These are phyloP conservation scores for Eilema griseolum DNA, from an alignment of 2,888 invertebrate species.

Conservation along the genomic window DNA sequence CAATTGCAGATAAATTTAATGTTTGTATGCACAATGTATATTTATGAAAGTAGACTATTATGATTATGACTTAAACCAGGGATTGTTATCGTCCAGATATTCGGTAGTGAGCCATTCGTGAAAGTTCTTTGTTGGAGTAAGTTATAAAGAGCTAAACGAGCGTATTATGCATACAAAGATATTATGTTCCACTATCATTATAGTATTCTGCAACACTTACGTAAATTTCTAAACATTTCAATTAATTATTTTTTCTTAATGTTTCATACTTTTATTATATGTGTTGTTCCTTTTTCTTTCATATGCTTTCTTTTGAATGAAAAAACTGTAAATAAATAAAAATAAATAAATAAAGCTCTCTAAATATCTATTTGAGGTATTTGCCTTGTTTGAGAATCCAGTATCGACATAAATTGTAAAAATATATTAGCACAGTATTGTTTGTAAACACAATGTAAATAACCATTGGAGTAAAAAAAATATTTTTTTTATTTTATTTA, in stretches of 20 bases:
- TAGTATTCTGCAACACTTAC: constrained; percentile 17
- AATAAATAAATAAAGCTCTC: background rate
- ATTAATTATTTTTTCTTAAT: constrained; percentile 8
- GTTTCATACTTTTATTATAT: background rate
- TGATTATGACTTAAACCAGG: background rate
- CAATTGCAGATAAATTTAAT: background rate
- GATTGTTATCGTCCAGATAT: constrained; percentile 4
- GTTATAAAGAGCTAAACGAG: constrained; percentile 13
- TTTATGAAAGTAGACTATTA: constrained; percentile 9
- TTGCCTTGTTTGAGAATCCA: too few species aligned
- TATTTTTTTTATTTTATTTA: too few species aligned
- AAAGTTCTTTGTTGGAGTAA: constrained; percentile 13
- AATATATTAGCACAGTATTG: too few species aligned
- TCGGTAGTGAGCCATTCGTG: background rate
- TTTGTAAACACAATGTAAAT: too few species aligned
- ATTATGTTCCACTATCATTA: constrained; percentile 17
- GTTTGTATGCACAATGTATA: background rate
- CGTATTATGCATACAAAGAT: constrained; percentile 13
- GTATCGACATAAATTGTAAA: too few species aligned
- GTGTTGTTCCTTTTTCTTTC: background rate
- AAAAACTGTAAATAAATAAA: background rate
- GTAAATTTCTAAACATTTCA: constrained; percentile 14
- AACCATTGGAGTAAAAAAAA: too few species aligned
- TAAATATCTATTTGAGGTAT: background rate
- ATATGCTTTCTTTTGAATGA: background rate